Percentiles rank a stretch among this genome's conserved stretches.
phyloP scores from a whole-genome alignment of 2,797 vertebrate species.

The Schizopygopsis malacanthus region DNA sequence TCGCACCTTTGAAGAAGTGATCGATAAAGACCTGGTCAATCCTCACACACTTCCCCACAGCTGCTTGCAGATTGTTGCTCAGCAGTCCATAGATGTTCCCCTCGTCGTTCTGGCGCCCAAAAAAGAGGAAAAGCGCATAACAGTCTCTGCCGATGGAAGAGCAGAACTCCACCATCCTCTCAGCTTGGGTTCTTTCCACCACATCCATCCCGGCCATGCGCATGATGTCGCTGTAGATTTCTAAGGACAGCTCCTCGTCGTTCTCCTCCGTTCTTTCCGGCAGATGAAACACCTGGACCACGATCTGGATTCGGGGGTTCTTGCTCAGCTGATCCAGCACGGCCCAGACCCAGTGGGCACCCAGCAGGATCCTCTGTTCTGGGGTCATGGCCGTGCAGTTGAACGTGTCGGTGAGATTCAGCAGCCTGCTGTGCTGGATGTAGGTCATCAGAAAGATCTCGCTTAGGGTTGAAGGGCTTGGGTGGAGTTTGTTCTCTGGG shows the following conservation, averaged over 20 bases:
- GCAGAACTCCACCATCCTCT: slow-evolving; percentile 79
- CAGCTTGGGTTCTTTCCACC: slow-evolving; percentile 62
- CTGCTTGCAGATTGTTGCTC: slow-evolving; percentile 78
- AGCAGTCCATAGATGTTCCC: slow-evolving; percentile 76
- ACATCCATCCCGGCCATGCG: slow-evolving; percentile 70
- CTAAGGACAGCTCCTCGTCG: neutral
- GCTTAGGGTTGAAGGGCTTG: slow-evolving; percentile 65
- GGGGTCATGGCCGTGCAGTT: slow-evolving; percentile 79
- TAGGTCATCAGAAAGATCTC: slow-evolving; percentile 82
- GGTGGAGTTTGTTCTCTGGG: slow-evolving; percentile 73
- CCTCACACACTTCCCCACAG: slow-evolving; percentile 68
- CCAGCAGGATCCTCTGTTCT: slow-evolving; percentile 76
- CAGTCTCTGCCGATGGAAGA: slow-evolving; percentile 77
- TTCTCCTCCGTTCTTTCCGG: slow-evolving; percentile 46
- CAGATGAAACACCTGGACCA: slow-evolving; percentile 73
- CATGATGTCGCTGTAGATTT: slow-evolving; percentile 65
- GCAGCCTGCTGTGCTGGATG: slow-evolving; percentile 71
- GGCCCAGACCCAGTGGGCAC: slow-evolving; percentile 81
- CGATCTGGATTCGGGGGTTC: slow-evolving; percentile 77
- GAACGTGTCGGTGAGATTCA: slow-evolving; percentile 70
- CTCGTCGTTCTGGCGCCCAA: slow-evolving; percentile 71
- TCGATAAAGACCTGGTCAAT: slow-evolving; percentile 73
- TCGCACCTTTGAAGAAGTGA: slow-evolving; percentile 77
- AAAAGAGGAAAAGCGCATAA: slow-evolving; percentile 79
- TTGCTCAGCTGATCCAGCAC: slow-evolving; percentile 72